Evolutionary conservation across 2,888 invertebrate species (phyloP).

Genomic region (Cosmia pyralina): DNA sequence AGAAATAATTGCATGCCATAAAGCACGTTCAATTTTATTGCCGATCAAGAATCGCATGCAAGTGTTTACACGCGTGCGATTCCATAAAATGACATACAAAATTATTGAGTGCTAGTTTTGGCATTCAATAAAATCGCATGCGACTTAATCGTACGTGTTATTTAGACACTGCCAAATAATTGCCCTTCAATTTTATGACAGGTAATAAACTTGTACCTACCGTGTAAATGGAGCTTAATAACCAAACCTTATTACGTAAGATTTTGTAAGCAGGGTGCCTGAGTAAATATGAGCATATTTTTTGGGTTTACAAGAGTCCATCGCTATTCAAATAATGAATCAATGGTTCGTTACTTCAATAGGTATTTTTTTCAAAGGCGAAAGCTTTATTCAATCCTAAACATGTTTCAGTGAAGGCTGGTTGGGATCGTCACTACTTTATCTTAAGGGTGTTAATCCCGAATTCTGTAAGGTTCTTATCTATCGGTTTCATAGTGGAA

Average conservation of each 20-base stretch:
- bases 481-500: slow-evolving; percentile 64
- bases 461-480: slow-evolving; percentile 69
- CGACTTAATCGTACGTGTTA: too few relatives aligned
- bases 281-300: slow-evolving; percentile 64
- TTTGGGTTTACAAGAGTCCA: slow-evolving; percentile 59
- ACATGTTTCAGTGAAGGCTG: slow-evolving; percentile 72
- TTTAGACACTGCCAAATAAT: too few relatives aligned
- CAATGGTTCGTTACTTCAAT: slow-evolving; percentile 67
- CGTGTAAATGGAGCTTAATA: neutral
- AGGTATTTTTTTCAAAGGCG: slow-evolving; percentile 68
- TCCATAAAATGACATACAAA: too few relatives aligned
- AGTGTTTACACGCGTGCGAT: too few relatives aligned
- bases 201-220: too few relatives aligned
- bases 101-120: too few relatives aligned
- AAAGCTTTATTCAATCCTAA: slow-evolving; percentile 70
- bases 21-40: too few relatives aligned
- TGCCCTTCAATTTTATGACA: too few relatives aligned
- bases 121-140: too few relatives aligned
- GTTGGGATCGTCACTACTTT: slow-evolving; percentile 69
- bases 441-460: slow-evolving; percentile 75
- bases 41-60: too few relatives aligned
- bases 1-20: too few relatives aligned
- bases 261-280: slow-evolving; percentile 43
- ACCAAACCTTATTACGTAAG: slow-evolving; percentile 30
- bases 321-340: slow-evolving; percentile 65